Percentiles rank a stretch among this genome's conserved stretches.
These are phyloP conservation scores for Atta cephalotes DNA, from an alignment of 1,140 invertebrate genomes.

Conservation along the genomic window DNA sequence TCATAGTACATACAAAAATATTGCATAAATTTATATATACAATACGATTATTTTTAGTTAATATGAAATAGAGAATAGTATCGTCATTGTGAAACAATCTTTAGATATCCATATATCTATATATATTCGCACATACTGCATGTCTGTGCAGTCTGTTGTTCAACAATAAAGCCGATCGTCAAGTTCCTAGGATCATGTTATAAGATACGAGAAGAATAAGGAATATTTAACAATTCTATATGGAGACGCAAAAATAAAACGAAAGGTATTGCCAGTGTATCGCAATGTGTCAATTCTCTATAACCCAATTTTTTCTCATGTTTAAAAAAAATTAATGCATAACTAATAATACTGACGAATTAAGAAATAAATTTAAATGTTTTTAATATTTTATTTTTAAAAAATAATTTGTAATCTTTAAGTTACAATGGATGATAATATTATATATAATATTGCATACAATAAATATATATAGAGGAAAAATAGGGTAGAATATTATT, in stretches of 20 bases:
- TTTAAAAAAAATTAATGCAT: no score
- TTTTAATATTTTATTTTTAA: no score
- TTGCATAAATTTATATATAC: background rate
- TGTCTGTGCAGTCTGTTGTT: conserved; percentile 48
- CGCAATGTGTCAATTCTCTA: background rate
- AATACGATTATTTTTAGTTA: background rate
- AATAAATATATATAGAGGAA: no score
- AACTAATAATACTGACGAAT: no score
- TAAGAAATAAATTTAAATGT: no score
- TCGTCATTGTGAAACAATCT: conserved; percentile 23
- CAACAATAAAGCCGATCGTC: conserved; percentile 41
- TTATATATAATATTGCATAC: no score
- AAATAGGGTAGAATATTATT: no score
- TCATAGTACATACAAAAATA: background rate
- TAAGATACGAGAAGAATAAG: background rate
- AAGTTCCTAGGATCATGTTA: conserved; percentile 11
- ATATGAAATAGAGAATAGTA: background rate
- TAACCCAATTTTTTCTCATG: no score
- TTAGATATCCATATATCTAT: conserved; percentile 46
- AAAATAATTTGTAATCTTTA: no score
- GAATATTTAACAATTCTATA: background rate
- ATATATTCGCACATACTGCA: conserved; percentile 48
- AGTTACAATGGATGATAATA: no score
- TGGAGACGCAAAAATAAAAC: background rate
- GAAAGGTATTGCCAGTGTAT: conserved; percentile 12